Conservation (phyloP, 2,113 vertebrate genomes). For the Tenrec ecaudatus region DNA sequence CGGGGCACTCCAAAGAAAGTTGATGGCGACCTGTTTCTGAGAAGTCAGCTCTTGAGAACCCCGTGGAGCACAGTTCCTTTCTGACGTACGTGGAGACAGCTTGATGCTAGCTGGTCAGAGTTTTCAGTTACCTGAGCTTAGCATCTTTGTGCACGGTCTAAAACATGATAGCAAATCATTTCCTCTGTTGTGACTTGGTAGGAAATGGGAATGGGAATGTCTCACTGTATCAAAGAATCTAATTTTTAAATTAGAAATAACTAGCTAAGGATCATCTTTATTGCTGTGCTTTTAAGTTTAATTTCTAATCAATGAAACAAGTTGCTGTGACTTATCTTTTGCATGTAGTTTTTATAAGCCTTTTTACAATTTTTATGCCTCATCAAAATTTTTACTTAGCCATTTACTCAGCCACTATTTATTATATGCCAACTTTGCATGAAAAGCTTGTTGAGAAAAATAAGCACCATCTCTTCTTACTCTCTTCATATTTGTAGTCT, state of each 20-base stretch:
- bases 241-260: constrained; percentile 17
- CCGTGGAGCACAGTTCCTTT: background rate
- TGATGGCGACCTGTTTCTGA: background rate
- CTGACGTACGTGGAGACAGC: background rate
- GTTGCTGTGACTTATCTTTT: constrained; percentile 12
- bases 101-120: background rate
- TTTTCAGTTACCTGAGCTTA: background rate
- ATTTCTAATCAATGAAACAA: too few relatives aligned
- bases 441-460: background rate
- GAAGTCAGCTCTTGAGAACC: background rate
- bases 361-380: constrained; percentile 1
- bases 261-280: background rate
- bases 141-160: constrained; percentile 23
- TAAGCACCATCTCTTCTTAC: background rate
- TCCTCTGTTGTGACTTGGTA: background rate
- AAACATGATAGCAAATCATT: constrained; percentile 11
- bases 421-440: background rate
- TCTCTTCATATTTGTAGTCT: background rate
- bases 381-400: constrained; percentile 4
- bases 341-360: background rate
- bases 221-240: background rate
- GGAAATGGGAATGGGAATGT: background rate
- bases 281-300: too few relatives aligned
- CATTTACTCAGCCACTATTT: background rate
- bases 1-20: background rate